Percentiles rank a stretch among this genome's conserved stretches.
These are phyloP conservation scores for Oceanites oceanicus DNA, from an alignment of 2,113 vertebrate genomes.

Conservation along the genomic window DNA sequence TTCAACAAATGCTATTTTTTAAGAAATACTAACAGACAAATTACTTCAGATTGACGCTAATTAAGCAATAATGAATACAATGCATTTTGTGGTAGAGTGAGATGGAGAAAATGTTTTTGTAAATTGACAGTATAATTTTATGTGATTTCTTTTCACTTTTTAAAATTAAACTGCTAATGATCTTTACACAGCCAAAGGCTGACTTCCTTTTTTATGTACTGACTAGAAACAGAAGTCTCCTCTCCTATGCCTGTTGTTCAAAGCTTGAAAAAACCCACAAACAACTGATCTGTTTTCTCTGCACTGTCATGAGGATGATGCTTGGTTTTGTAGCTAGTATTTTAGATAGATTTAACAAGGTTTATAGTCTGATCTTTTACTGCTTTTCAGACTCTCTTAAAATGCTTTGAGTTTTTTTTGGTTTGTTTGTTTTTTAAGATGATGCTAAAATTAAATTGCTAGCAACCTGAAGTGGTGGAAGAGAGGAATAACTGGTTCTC, in stretches of 20 bases:
- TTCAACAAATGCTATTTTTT: neutral
- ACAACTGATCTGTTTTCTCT: neutral
- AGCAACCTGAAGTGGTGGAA: neutral
- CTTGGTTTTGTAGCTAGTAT: neutral
- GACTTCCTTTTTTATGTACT: neutral
- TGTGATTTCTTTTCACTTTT: neutral
- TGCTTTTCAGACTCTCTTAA: neutral
- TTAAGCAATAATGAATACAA: neutral
- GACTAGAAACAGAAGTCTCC: neutral
- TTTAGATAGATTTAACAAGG: neutral
- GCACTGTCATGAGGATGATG: neutral
- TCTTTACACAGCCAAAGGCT: neutral
- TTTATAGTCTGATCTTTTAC: neutral
- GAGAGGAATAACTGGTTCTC: neutral
- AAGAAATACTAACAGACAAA: neutral
- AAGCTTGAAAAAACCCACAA: neutral
- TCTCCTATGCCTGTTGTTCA: neutral
- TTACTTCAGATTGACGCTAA: neutral
- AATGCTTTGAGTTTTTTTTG: neutral
- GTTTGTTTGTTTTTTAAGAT: neutral
- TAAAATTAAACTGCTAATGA: neutral
- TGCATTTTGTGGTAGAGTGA: neutral
- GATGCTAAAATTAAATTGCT: neutral
- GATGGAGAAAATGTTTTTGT: neutral
- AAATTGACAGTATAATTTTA: neutral